phyloP scores from a whole-genome alignment of 1,140 invertebrate species.

The Tetramorium parvispinum region DNA sequence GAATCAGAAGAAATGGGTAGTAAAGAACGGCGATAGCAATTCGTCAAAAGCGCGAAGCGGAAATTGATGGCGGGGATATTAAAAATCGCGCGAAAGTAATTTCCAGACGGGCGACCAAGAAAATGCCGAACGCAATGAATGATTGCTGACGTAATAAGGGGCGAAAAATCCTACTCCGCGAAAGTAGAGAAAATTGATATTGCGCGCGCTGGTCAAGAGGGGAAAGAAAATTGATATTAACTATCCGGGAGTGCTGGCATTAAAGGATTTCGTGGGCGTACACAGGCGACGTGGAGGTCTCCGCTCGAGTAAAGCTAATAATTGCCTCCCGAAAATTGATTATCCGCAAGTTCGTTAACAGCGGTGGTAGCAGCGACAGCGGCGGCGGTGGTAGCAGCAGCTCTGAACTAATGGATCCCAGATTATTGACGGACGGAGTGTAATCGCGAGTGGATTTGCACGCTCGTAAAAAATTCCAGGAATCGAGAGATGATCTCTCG shows the following conservation, averaged over 20 bases:
- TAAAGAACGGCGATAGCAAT: background rate
- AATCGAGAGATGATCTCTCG: background rate
- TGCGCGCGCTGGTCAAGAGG: slow-evolving; percentile 31
- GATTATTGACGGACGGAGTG: slow-evolving; percentile 68
- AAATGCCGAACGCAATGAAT: slow-evolving; percentile 41
- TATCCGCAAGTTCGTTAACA: slow-evolving; percentile 76
- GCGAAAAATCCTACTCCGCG: slow-evolving; percentile 17
- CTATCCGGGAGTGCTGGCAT: slow-evolving; percentile 33
- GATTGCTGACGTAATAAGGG: slow-evolving; percentile 45
- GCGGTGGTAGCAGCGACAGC: slow-evolving; percentile 7
- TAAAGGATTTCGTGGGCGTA: slow-evolving; percentile 42
- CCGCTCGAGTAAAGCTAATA: slow-evolving; percentile 73
- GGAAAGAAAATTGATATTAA: slow-evolving; percentile 60
- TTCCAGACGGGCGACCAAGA: slow-evolving; percentile 19
- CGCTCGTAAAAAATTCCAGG: slow-evolving; percentile 21
- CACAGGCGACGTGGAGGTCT: background rate
- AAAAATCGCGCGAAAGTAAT: slow-evolving; percentile 40
- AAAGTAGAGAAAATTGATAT: slow-evolving; percentile 50
- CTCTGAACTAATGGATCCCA: slow-evolving; percentile 75
- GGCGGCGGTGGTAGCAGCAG: background rate
- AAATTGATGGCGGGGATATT: slow-evolving; percentile 11
- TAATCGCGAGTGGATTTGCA: slow-evolving; percentile 47
- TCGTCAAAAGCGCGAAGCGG: background rate
- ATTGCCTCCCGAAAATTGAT: slow-evolving; percentile 77
- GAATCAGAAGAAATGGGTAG: background rate